A percentile compares a stretch with the other conserved stretches of the same genome.
These are phyloP conservation scores for Tetragonula clypearis DNA, from an alignment of 1,140 invertebrate species.

Conservation along the genomic window DNA sequence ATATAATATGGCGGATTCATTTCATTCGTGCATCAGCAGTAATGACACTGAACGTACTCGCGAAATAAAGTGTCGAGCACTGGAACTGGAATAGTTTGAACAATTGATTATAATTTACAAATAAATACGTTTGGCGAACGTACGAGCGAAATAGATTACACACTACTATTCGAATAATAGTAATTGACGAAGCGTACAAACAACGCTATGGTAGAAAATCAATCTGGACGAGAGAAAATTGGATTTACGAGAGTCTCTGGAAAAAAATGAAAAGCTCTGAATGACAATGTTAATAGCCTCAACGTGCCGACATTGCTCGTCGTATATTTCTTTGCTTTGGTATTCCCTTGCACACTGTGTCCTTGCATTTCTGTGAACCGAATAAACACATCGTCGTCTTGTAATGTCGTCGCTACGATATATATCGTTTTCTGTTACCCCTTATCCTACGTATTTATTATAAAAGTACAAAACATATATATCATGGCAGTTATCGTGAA, in stretches of 20 bases:
- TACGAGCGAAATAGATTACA: conserved; percentile 8
- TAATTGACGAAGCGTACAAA: conserved; percentile 29
- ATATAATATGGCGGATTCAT: conserved; percentile 70
- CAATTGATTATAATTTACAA: conserved; percentile 33
- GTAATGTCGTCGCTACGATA: conserved; percentile 40
- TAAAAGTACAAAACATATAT: conserved; percentile 81
- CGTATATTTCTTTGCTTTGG: conserved; percentile 79
- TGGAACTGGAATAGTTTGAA: neutral
- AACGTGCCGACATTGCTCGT: conserved; percentile 79
- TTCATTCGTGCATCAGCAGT: conserved; percentile 42
- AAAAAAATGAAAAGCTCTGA: conserved; percentile 48
- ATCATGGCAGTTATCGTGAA: conserved; percentile 60
- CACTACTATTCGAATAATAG: conserved; percentile 16
- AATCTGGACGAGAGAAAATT: conserved; percentile 53
- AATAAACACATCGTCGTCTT: conserved; percentile 66
- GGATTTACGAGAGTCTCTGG: conserved; percentile 26
- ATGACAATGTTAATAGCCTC: conserved; percentile 68
- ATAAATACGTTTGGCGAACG: conserved; percentile 34
- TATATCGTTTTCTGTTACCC: neutral
- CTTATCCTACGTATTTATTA: conserved; percentile 71
- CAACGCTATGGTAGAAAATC: conserved; percentile 53
- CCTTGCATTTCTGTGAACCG: conserved; percentile 80
- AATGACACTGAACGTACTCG: neutral
- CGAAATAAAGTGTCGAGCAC: neutral
- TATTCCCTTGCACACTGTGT: conserved; percentile 78